A percentile compares a stretch with the other conserved stretches of the same genome.
These are phyloP conservation scores for Odontamblyopus rebecca DNA, from an alignment of 2,797 vertebrate species.

Conservation along the genomic window DNA sequence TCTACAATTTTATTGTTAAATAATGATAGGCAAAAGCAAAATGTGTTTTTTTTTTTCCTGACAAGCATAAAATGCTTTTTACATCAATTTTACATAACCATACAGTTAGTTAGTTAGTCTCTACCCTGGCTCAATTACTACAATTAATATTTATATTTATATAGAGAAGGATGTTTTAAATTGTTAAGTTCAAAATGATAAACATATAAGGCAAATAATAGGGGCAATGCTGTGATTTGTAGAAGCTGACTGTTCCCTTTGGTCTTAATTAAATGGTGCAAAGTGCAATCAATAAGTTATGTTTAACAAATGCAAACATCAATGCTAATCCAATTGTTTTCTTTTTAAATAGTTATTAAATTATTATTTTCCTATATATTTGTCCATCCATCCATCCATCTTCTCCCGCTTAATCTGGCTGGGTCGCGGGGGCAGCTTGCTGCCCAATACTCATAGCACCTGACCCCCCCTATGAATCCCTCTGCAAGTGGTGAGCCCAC, in stretches of 20 bases:
- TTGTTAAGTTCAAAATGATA: neutral
- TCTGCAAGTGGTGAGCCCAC: too few species aligned
- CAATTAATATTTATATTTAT: neutral
- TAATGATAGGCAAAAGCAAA: neutral
- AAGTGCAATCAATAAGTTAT: too few species aligned
- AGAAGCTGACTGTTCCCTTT: neutral
- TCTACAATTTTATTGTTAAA: neutral
- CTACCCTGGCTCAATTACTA: neutral
- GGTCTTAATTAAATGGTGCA: neutral
- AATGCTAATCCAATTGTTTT: too few species aligned
- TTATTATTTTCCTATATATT: too few species aligned
- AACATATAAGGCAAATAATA: neutral
- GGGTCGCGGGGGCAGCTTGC: too few species aligned
- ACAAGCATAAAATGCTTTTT: neutral
- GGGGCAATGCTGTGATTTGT: neutral
- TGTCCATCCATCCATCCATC: too few species aligned
- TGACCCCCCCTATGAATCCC: too few species aligned
- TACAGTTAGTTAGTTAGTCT: too few species aligned
- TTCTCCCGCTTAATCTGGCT: too few species aligned
- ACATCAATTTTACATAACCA: neutral
- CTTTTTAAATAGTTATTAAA: too few species aligned
- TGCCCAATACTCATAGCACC: too few species aligned
- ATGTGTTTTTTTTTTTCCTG: neutral
- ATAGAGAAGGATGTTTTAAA: neutral
- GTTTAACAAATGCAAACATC: too few species aligned